Evolutionary conservation across 1,140 invertebrate genomes (phyloP).

Genomic region (Drosophila sturtevanti): DNA sequence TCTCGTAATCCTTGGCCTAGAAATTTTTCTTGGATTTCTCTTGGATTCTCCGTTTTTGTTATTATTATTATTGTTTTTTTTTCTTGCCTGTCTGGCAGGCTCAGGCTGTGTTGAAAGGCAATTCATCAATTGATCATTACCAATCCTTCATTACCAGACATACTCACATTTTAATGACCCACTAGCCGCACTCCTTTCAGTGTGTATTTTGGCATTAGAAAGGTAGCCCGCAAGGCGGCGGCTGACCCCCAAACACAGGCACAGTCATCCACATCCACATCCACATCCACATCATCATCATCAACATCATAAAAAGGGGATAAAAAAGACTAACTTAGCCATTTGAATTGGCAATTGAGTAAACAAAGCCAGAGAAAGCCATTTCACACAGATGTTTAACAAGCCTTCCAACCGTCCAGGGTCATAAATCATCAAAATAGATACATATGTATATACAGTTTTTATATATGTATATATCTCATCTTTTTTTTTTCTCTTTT

Average conservation of each 20-base stretch:
- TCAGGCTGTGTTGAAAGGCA: constrained; percentile 26
- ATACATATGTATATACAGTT: constrained; percentile 44
- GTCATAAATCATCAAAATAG: constrained; percentile 75
- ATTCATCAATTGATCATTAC: constrained; percentile 73
- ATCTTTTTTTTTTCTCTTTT: constrained; percentile 38
- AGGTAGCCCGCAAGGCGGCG: constrained; percentile 72
- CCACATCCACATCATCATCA: constrained; percentile 38
- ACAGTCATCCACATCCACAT: constrained; percentile 33
- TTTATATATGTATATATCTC: constrained; percentile 55
- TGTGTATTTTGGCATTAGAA: constrained; percentile 54
- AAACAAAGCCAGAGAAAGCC: constrained; percentile 67
- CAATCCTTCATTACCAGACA: constrained; percentile 69
- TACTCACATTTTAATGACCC: constrained; percentile 62
- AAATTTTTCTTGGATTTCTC: constrained; percentile 35
- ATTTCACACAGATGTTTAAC: constrained; percentile 78
- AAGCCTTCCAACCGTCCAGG: constrained; percentile 48
- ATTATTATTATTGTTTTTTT: not conserved
- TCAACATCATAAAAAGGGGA: not conserved
- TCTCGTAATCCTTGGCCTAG: not conserved
- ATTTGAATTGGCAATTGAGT: constrained; percentile 46
- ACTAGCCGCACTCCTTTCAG: constrained; percentile 55
- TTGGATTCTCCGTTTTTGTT: not conserved
- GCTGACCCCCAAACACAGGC: constrained; percentile 67
- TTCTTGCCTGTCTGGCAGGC: not conserved
- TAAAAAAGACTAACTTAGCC: constrained; percentile 7